Conservation (phyloP, 1,140 invertebrate genomes). For the Trinorchestia longiramus region DNA sequence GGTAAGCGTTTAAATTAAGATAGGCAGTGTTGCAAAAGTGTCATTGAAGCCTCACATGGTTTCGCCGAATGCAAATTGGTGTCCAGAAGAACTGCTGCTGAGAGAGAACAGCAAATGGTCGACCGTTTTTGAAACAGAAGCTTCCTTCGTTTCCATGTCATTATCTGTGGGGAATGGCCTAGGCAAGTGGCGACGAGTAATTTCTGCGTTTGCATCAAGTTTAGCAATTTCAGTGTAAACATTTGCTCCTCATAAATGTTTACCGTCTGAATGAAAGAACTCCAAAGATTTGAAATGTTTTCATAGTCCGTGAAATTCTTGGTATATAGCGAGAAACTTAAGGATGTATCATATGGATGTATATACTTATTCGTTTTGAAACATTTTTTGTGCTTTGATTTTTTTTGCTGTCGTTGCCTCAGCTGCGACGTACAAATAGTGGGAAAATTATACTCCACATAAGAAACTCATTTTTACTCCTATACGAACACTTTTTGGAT, state of each 20-base stretch:
- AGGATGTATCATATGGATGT: too few species aligned
- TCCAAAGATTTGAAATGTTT: too few species aligned
- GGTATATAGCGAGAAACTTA: too few species aligned
- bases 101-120: not conserved
- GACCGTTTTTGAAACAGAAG: slow-evolving; percentile 33
- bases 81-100: not conserved
- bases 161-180: not conserved
- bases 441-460: too few species aligned
- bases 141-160: slow-evolving; percentile 16
- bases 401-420: too few species aligned
- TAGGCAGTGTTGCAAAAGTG: not conserved
- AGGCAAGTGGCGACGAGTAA: not conserved
- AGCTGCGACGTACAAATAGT: too few species aligned
- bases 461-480: too few species aligned
- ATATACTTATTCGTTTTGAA: too few species aligned
- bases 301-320: too few species aligned
- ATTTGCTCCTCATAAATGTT: not conserved
- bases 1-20: not conserved
- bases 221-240: not conserved
- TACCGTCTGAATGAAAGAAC: not conserved
- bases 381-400: too few species aligned
- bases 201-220: not conserved
- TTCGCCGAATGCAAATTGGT: not conserved
- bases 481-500: too few species aligned
- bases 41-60: not conserved